phyloP scores from a whole-genome alignment of 2,888 invertebrate species.

The Epinotia bilunana region DNA sequence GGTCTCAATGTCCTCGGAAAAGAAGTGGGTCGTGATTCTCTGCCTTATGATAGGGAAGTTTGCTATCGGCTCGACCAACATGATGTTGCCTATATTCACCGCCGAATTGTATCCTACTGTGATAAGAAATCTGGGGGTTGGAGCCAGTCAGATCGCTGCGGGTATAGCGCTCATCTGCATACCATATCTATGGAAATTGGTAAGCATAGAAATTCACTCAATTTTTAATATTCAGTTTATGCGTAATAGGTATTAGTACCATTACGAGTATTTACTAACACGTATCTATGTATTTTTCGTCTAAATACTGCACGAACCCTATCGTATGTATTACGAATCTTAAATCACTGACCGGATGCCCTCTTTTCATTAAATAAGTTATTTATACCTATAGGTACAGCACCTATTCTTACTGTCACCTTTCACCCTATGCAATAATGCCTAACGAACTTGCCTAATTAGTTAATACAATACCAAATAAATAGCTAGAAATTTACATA shows the following conservation, averaged over 20 bases:
- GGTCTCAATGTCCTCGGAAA: slow-evolving; percentile 79
- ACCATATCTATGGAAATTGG: slow-evolving; percentile 91
- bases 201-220: slow-evolving; percentile 65
- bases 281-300: no score
- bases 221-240: no score
- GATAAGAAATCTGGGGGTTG: slow-evolving; percentile 88
- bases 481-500: not conserved
- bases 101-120: slow-evolving; percentile 89
- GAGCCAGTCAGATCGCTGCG: slow-evolving; percentile 90
- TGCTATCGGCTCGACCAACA: slow-evolving; percentile 90
- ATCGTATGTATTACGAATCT: not conserved
- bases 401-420: not conserved
- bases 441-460: not conserved
- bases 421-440: not conserved
- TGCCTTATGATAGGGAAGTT: slow-evolving; percentile 92
- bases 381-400: not conserved
- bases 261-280: no score
- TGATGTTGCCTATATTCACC: slow-evolving; percentile 90
- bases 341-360: not conserved
- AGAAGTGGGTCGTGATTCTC: slow-evolving; percentile 88
- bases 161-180: slow-evolving; percentile 90
- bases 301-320: no score
- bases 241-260: no score
- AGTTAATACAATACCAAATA: not conserved
- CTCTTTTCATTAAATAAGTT: not conserved